Evolutionary conservation across 2,888 invertebrate genomes (phyloP).

Genomic region (Drosophila lacicola): DNA sequence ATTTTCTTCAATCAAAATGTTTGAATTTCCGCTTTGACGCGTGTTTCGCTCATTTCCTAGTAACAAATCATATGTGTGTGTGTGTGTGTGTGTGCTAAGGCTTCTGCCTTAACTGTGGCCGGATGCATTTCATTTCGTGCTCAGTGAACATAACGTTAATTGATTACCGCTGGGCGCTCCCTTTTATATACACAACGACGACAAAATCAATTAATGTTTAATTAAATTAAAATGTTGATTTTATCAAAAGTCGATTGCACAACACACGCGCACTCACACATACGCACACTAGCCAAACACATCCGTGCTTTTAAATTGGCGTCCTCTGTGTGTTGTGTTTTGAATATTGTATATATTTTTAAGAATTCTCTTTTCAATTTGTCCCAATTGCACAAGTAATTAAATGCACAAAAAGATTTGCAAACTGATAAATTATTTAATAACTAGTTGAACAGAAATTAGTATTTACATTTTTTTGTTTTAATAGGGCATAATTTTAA

Average conservation of each 20-base stretch:
- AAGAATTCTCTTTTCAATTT: background rate
- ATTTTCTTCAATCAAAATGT: constrained; percentile 19
- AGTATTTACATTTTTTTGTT: background rate
- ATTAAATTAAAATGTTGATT: constrained; percentile 71
- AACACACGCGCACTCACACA: background rate
- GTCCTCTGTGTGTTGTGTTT: background rate
- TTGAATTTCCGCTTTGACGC: constrained; percentile 33
- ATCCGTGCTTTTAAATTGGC: background rate
- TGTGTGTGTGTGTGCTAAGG: constrained; percentile 13
- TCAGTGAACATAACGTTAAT: constrained; percentile 58
- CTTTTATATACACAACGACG: constrained; percentile 7
- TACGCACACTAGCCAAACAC: no score
- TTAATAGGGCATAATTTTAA: no score
- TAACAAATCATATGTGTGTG: constrained; percentile 10
- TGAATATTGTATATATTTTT: constrained; percentile 2
- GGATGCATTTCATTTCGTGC: constrained; percentile 42
- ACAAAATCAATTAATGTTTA: constrained; percentile 66
- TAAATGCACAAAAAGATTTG: background rate
- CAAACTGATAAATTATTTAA: background rate
- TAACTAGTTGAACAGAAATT: background rate
- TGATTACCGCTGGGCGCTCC: constrained; percentile 35
- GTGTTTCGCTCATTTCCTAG: constrained; percentile 26
- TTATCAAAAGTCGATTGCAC: constrained; percentile 51
- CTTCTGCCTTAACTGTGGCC: constrained; percentile 23
- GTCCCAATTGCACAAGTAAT: background rate